These are phyloP conservation scores for Chromobotia macracanthus DNA, from an alignment of 2,797 vertebrate species.

Conservation along the genomic window DNA sequence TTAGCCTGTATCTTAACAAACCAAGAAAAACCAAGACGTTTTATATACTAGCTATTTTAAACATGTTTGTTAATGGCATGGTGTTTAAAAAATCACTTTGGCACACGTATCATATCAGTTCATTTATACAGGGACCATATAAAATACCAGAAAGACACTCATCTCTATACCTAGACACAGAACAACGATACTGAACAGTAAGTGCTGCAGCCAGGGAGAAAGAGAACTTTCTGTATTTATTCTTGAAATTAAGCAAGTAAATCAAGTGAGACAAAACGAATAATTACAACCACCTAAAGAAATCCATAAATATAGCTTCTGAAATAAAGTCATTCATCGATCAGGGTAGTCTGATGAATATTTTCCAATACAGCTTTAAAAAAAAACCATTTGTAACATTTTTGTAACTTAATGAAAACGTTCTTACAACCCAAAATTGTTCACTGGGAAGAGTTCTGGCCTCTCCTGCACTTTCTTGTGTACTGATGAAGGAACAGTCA, in stretches of 20 bases:
- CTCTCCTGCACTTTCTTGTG: neutral
- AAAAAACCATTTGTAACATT: too few species aligned
- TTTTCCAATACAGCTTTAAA: neutral
- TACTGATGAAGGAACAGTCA: slow-evolving; percentile 22
- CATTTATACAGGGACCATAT: neutral
- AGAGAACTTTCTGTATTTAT: slow-evolving; percentile 7
- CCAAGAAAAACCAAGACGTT: too few species aligned
- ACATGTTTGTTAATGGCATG: slow-evolving; percentile 29
- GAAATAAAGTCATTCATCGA: slow-evolving; percentile 5
- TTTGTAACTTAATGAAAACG: too few species aligned
- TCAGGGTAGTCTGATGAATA: neutral
- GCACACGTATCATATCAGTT: neutral
- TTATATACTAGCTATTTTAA: neutral
- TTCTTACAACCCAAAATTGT: too few species aligned
- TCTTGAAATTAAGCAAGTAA: slow-evolving; percentile 27
- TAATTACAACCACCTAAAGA: slow-evolving; percentile 23
- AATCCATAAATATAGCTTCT: slow-evolving; percentile 23
- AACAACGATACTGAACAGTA: neutral
- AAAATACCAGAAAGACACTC: neutral
- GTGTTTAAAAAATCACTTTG: slow-evolving; percentile 12
- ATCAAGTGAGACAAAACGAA: slow-evolving; percentile 25
- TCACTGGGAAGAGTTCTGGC: neutral
- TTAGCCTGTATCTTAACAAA: neutral
- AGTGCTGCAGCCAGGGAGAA: neutral
- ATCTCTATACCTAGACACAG: slow-evolving; percentile 18